Percentiles rank a stretch among this genome's conserved stretches.
Conservation (phyloP, 1,140 invertebrate genomes). For the Leptestheria dahalacensis region DNA sequence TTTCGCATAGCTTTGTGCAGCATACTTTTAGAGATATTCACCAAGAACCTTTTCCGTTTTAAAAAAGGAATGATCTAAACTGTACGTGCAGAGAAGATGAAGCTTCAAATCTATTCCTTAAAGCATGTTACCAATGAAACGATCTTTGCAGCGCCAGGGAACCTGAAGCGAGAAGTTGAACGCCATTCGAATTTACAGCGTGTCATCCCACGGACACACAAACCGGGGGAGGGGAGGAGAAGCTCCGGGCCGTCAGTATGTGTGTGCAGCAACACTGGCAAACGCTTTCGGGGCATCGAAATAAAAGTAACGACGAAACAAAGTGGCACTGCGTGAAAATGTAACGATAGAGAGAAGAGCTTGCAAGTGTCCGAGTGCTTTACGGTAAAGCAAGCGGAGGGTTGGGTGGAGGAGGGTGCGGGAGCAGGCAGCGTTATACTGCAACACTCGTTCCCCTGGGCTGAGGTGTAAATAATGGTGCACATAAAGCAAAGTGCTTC, state of each 20-base stretch:
- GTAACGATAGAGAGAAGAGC: neutral
- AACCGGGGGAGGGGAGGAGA: neutral
- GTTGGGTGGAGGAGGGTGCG: neutral
- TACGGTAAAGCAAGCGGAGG: no score
- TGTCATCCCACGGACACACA: neutral
- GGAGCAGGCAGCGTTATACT: neutral
- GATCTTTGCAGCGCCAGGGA: no score
- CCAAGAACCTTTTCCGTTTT: no score
- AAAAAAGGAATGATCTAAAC: no score
- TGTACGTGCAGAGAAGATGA: no score
- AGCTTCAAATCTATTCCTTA: no score
- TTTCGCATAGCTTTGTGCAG: no score
- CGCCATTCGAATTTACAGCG: no score
- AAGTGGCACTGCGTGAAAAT: neutral
- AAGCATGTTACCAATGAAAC: no score
- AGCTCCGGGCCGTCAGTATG: neutral
- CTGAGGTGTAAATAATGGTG: constrained; percentile 7
- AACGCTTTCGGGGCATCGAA: neutral
- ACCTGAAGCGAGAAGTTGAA: no score
- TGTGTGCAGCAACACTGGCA: neutral
- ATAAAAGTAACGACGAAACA: neutral
- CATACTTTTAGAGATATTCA: no score
- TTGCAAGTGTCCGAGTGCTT: neutral
- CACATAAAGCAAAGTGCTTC: neutral
- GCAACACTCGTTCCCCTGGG: neutral